phyloP scores from a whole-genome alignment of 1,140 invertebrate genomes.

The Aphidius gifuensis region DNA sequence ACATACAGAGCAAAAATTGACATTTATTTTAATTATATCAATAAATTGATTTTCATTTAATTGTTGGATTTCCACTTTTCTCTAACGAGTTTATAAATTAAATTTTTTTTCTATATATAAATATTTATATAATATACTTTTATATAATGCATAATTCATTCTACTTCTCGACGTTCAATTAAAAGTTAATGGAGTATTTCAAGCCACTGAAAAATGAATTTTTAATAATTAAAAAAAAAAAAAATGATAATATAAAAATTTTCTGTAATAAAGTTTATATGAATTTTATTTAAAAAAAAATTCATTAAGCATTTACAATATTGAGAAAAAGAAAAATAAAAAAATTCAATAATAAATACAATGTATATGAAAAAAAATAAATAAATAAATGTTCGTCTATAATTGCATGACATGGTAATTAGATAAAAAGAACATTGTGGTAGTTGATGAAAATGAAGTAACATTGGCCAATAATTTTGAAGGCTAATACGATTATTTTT shows the following conservation, averaged over 20 bases:
- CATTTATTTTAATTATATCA: no score
- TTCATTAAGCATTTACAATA: no score
- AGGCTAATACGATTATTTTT: slow-evolving; percentile 38
- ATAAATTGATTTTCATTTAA: no score
- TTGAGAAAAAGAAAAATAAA: no score
- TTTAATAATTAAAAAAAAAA: neutral
- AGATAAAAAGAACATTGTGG: neutral
- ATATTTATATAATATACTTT: neutral
- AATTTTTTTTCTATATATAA: no score
- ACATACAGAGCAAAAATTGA: no score
- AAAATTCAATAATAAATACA: no score
- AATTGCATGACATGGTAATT: neutral
- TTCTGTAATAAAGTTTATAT: no score
- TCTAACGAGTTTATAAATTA: neutral
- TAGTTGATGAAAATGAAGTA: slow-evolving; percentile 31
- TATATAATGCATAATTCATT: slow-evolving; percentile 9
- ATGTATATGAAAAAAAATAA: neutral
- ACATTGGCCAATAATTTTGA: slow-evolving; percentile 36
- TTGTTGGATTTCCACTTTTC: no score
- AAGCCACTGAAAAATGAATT: neutral
- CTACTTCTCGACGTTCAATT: slow-evolving; percentile 13
- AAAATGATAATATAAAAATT: no score
- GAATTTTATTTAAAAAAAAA: no score
- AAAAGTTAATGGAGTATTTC: slow-evolving; percentile 8
- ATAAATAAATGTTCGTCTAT: neutral